Evolutionary conservation across 2,797 vertebrate species (phyloP), one percentile per base, ranked within the genome.

Genomic region (Onychomys arenicola): DNA sequence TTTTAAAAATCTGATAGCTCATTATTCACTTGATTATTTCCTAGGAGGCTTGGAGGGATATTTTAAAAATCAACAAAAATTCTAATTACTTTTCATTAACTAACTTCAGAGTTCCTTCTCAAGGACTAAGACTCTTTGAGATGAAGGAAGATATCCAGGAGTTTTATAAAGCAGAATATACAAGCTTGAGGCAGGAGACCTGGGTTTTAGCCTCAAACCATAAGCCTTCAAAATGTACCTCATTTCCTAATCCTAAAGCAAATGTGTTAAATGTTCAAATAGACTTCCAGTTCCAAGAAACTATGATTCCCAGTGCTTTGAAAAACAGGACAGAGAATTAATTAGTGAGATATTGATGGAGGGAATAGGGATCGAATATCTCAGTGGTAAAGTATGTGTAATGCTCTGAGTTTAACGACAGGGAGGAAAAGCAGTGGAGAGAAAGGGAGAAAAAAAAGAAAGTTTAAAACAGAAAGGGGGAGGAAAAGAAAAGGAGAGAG

Each of bases 61-160:
- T 93, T 96, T 71, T 13, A 32, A 90, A 96, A 92, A 89, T 95
- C 34, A 91, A 94, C 57, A 93, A 85, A 88, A 97, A 93, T 81
- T 91, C 78, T 88, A 93, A 95, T 96, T 94, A 85, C 85, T 94
- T 95, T 96, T 90, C 75, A 93, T 93, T 95, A 90, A 61, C n/a
- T 34, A 90, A 88, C 25, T 61, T 97, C 52, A 40, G 57, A 34
- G 46, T 57, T 90, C 59, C 46, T n/a, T 89, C 61, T 90, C 63
- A 69, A 77, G 25, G 32, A 77, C 46, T 90, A 85, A 94, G 75
- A 90, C 16, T 89, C 55, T 37, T 77, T 88, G 21, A 32, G 40
- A 86, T 91, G n/a, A 92, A 73, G 59, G 32, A 71, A 95, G 46
- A 85, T 37, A 94, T 19, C 27, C 61, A 78, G n/a, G 40, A 57